Conservation (phyloP, 2,797 vertebrate genomes). For the Psittacula echo region DNA sequence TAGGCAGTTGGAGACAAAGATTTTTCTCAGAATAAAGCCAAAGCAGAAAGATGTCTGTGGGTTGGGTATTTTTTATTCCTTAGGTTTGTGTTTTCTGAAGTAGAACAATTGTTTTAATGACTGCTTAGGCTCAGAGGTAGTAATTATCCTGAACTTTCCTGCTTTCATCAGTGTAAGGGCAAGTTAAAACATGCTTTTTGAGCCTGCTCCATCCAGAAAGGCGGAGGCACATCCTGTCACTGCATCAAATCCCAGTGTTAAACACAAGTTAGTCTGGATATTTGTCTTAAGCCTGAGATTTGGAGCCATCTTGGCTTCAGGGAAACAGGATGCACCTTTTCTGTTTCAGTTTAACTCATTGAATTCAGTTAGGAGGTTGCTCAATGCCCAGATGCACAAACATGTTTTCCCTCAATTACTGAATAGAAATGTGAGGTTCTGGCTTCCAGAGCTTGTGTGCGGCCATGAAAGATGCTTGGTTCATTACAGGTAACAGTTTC, state of each 20-base stretch:
- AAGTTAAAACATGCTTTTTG: neutral
- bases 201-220: neutral
- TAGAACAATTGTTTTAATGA: constrained; percentile 25
- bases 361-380: neutral
- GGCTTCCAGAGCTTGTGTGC: neutral
- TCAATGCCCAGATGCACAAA: neutral
- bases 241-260: neutral
- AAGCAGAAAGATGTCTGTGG: neutral
- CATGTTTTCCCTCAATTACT: neutral
- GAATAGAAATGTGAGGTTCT: neutral
- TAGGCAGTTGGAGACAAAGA: neutral
- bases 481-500: neutral
- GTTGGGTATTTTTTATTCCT: neutral
- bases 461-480: neutral
- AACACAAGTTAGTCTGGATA: neutral
- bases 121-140: neutral
- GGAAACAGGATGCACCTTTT: neutral
- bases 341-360: neutral
- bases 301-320: neutral
- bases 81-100: neutral
- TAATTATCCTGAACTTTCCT: neutral
- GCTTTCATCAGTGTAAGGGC: neutral
- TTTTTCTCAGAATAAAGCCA: neutral
- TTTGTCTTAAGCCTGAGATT: neutral
- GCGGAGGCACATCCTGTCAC: neutral